Evolutionary conservation across 2,113 vertebrate species (phyloP).

Genomic region (Sprattus sprattus): DNA sequence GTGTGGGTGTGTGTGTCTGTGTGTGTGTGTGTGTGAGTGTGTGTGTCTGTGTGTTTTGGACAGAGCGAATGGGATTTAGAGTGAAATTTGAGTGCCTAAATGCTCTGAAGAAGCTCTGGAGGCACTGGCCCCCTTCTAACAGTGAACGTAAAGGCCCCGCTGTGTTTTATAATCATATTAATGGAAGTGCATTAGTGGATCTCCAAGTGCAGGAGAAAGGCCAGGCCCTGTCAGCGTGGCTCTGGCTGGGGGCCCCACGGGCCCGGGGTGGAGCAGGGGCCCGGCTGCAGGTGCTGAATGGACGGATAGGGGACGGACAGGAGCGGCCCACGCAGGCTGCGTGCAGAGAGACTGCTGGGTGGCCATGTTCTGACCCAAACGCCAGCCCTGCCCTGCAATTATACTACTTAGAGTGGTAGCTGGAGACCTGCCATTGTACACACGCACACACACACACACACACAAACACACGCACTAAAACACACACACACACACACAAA

Average conservation of each 20-base stretch:
- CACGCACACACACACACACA: slow-evolving; percentile 20
- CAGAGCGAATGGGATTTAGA: neutral
- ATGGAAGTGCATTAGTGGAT: slow-evolving; percentile 17
- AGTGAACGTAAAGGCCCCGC: neutral
- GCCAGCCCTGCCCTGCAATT: slow-evolving; percentile 29
- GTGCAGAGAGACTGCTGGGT: slow-evolving; percentile 8
- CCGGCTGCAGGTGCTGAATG: neutral
- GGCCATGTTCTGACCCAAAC: slow-evolving; percentile 36
- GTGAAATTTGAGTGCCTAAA: neutral
- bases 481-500: neutral
- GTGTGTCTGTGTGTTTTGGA: neutral
- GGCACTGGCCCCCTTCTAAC: neutral
- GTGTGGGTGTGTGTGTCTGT: neutral
- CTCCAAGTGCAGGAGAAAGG: neutral
- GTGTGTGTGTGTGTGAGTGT: neutral
- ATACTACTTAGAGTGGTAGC: slow-evolving; percentile 24
- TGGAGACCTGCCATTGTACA: slow-evolving; percentile 18
- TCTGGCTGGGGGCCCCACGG: neutral
- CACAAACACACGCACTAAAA: neutral
- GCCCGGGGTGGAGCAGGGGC: neutral
- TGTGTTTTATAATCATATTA: neutral
- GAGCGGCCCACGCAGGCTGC: neutral
- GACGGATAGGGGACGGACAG: neutral
- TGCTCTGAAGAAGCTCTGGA: neutral
- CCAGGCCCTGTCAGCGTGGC: neutral